Evolutionary conservation across 1,140 invertebrate genomes (phyloP).

Genomic region (Ptiloglossa arizonensis): DNA sequence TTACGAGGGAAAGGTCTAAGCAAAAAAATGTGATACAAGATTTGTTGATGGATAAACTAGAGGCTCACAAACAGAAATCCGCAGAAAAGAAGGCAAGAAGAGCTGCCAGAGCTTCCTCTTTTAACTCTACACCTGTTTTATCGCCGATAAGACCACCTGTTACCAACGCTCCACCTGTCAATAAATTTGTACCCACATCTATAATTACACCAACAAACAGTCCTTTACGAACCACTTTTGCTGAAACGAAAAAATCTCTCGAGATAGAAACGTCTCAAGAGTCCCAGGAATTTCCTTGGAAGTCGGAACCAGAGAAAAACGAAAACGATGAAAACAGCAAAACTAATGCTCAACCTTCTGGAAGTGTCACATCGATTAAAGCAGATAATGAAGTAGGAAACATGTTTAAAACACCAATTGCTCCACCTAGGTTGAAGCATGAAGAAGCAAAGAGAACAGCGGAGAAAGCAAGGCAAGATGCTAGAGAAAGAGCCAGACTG

Average conservation of each 20-base stretch:
- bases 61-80: constrained; percentile 86
- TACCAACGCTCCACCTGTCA: constrained; percentile 36
- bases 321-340: neutral
- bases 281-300: neutral
- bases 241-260: constrained; percentile 67
- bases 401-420: constrained; percentile 79
- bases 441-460: constrained; percentile 81
- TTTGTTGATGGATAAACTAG: constrained; percentile 89
- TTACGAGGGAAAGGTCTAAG: constrained; percentile 86
- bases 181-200: constrained; percentile 69
- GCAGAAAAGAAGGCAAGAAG: constrained; percentile 83
- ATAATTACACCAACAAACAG: constrained; percentile 57
- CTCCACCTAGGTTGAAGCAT: constrained; percentile 79
- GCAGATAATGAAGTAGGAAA: constrained; percentile 20
- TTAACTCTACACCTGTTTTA: constrained; percentile 59
- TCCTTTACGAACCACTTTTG: constrained; percentile 68
- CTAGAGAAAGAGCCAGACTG: constrained; percentile 85
- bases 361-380: neutral
- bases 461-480: constrained; percentile 86
- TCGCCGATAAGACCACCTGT: constrained; percentile 64
- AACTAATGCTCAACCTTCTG: neutral
- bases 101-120: constrained; percentile 77
- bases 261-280: constrained; percentile 31
- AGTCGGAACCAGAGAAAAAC: neutral
- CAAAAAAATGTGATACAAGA: constrained; percentile 89